Evolutionary conservation across 30 jellyfish, hydroid and myxozoan species (phyloP), one percentile per base, ranked within the genome.

Genomic region (Calvadosia cruxmelitensis): DNA sequence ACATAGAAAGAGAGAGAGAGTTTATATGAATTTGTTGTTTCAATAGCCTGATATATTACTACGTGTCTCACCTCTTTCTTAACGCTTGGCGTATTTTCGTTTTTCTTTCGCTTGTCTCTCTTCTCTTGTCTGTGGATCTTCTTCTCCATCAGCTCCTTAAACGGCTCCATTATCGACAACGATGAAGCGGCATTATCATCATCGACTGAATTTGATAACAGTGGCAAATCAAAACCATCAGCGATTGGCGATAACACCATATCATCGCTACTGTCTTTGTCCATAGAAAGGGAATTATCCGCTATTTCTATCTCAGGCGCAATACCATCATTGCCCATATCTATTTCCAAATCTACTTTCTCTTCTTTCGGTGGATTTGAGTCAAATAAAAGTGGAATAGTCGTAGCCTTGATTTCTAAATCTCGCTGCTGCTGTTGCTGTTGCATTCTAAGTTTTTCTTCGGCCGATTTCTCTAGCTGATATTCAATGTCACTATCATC

Each of bases 131-230:
- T 94, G 33, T 72, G 76, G n/a, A 88, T 67, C 49, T 86, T 86
- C 2, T 93, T 81, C 63, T 80, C 78, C 74, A 86, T 74, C 42
- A 86, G 79, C 67, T 86, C 85, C 65, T 86, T 79, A 82, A 88
- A 86, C 0, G 96, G 83, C 34, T 31, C 71, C 71, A 75, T 72
- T n/a, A n/a, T n/a, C n/a, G n/a, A n/a, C n/a, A n/a, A n/a, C n/a
- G n/a, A n/a, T n/a, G n/a, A n/a, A 42, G 57, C 10, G 10, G 57
- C 20, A 42, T 5, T 20, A 42, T 42, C 57, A 42, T 42, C 57
- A 5, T 42, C 20, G 15, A 5, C 57, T 5, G 10, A 5, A 10
- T 5, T 42, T 5, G 10, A 10, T 20, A 42, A 20, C 20, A 42
- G 20, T 42, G 57, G 57, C 20, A 42, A 5, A 5, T 42, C 57